Base-by-base conservation (phyloP, 2,888 invertebrate genomes). In the Meteorus cinctellus region DNA sequence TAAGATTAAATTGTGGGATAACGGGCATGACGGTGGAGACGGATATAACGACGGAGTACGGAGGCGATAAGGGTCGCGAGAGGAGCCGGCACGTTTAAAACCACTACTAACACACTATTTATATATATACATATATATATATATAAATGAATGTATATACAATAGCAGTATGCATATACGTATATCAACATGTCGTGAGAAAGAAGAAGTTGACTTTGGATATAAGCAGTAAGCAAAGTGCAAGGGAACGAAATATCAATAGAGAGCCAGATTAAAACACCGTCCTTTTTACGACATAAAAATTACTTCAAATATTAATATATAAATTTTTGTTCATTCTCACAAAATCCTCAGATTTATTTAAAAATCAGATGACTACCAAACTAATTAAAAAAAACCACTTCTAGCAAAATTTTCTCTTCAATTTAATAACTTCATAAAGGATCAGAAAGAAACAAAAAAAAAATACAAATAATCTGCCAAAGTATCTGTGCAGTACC, bases 1-100 rank as follows among this genome's bases (percentile, higher is more conserved):
- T 29, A 14, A 72, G 72, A 72, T 72, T 72, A 72, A 72, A 72
- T 72, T 63, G 27, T 14, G 24, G 70, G 60, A 70, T 70, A 70
- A 60, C 60, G 70, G 36, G 24, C 55, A 55, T 55, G 19, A 66
- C 41, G 41, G 41, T 45, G 41, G 41, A 19, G 41, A 66, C 45
- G 66, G 41, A 70, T 68, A 48, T 41, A 62, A 62, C 62, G 62
- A 62, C 31, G 31, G 14, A 27, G 63, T 29, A 62, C 31, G 31
- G 14, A 27, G 63, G 63, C 48, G 72, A 72, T 72, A 72, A 72
- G 63, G 62, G 72, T 45, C 41, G 63, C 72, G 29, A 41, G 45
- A 41, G 14, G 62, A 34, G 45, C 8, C 36, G 51, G 8, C 36
- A 51, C 55, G 27, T 70, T 70, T 12, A 31, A 34, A 70, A 34